Evolutionary conservation across 2,113 vertebrate species (phyloP).

Genomic region (Tonatia bakeri): DNA sequence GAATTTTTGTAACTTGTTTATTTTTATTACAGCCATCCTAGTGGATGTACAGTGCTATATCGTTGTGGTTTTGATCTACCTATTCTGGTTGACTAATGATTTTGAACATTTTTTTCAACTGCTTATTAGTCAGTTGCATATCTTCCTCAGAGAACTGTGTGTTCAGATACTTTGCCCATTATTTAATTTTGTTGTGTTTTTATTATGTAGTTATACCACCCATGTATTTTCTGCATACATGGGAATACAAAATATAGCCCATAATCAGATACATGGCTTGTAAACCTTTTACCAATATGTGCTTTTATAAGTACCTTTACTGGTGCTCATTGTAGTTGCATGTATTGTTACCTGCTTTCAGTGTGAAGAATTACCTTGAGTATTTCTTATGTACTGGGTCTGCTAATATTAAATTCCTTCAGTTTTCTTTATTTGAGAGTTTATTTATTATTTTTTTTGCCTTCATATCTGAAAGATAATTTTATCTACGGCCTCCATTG

Average conservation of each 20-base stretch:
- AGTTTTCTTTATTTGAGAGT: background rate
- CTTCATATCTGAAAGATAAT: background rate
- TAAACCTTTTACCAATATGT: background rate
- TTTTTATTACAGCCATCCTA: background rate
- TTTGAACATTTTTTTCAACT: background rate
- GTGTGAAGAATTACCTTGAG: background rate
- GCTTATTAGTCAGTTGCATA: too few species aligned
- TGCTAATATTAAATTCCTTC: background rate
- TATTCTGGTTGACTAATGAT: background rate
- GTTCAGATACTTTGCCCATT: background rate
- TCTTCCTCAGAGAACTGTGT: background rate
- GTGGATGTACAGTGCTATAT: background rate
- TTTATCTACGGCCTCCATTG: background rate
- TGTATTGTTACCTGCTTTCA: background rate
- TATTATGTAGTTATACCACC: background rate
- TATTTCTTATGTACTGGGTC: background rate
- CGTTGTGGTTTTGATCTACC: background rate
- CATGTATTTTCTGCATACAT: background rate
- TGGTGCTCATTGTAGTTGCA: background rate
- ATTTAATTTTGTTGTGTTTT: background rate
- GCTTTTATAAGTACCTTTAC: background rate
- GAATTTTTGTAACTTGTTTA: background rate
- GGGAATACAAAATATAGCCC: background rate
- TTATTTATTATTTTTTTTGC: background rate
- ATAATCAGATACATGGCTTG: background rate